Evolutionary conservation across 2,888 invertebrate genomes (phyloP).

Genomic region (Heliconius sara): DNA sequence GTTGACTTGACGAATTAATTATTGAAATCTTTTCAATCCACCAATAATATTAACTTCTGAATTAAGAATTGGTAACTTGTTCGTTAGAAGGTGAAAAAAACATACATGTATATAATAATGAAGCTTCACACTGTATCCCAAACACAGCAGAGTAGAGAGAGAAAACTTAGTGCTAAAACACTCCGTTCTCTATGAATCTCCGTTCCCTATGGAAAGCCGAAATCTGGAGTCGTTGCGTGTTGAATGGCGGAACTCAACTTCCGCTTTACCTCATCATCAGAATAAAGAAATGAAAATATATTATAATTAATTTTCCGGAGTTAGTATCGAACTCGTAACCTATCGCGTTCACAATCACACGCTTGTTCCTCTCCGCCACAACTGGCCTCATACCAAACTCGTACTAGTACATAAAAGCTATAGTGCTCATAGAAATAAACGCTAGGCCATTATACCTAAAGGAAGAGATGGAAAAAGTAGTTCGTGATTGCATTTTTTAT

Average conservation of each 20-base stretch:
- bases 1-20: too few relatives aligned
- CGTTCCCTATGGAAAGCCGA: too few relatives aligned
- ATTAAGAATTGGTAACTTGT: too few relatives aligned
- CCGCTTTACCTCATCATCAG: too few relatives aligned
- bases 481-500: constrained; percentile 19
- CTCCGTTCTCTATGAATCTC: neutral
- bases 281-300: too few relatives aligned
- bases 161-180: neutral
- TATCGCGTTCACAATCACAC: neutral
- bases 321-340: rapidly evolving
- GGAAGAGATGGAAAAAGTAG: neutral
- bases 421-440: neutral
- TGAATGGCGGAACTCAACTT: too few relatives aligned
- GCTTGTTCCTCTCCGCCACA: neutral
- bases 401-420: neutral
- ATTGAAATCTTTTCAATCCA: too few relatives aligned
- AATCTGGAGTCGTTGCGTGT: too few relatives aligned
- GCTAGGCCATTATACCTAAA: neutral
- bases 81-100: too few relatives aligned
- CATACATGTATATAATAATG: too few relatives aligned
- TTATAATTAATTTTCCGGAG: too few relatives aligned
- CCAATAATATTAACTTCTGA: too few relatives aligned
- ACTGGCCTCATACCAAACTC: neutral
- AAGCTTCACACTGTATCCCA: neutral
- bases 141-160: neutral